Percentiles rank a stretch among this genome's conserved stretches.
These are phyloP conservation scores for Amphimedon queenslandica DNA, from an alignment of 37 sponge, comb jelly and placozoan species.

Conservation along the genomic window DNA sequence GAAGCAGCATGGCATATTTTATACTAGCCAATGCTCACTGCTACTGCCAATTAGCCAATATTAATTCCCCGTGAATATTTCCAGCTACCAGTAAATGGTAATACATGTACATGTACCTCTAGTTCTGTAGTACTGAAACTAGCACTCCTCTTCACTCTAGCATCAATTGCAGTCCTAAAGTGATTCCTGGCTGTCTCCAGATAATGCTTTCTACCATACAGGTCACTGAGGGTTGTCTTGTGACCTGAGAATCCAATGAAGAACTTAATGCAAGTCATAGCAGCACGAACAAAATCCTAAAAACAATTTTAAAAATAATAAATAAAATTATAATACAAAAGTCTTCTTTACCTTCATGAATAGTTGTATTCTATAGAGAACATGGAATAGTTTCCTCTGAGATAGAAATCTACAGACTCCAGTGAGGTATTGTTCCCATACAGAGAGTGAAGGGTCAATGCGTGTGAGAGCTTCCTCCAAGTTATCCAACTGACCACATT, in stretches of 20 bases:
- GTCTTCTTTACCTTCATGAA: slow-evolving; percentile 91
- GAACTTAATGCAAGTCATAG: slow-evolving; percentile 87
- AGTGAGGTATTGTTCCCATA: slow-evolving; percentile 75
- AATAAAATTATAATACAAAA: background rate
- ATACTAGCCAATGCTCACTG: too few species aligned
- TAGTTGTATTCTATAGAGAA: slow-evolving; percentile 71
- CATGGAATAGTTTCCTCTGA: slow-evolving; percentile 34
- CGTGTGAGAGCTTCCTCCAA: slow-evolving; percentile 46
- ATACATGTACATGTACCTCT: too few species aligned
- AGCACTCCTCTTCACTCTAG: too few species aligned
- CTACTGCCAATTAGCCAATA: too few species aligned
- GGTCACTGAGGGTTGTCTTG: slow-evolving; percentile 45
- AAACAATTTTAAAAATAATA: background rate
- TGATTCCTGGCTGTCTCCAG: slow-evolving; percentile 56
- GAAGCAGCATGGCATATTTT: too few species aligned
- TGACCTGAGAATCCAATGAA: slow-evolving; percentile 69
- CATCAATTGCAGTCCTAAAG: slow-evolving; percentile 41
- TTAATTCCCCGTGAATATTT: too few species aligned
- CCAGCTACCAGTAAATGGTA: too few species aligned
- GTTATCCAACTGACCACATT: slow-evolving; percentile 43
- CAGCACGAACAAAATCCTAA: slow-evolving; percentile 80
- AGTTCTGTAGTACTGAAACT: too few species aligned
- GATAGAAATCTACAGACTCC: slow-evolving; percentile 65
- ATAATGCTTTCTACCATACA: slow-evolving; percentile 41
- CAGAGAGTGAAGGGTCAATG: slow-evolving; percentile 42